Conservation (phyloP, 2,888 invertebrate genomes). For the Parnassius mnemosyne region DNA sequence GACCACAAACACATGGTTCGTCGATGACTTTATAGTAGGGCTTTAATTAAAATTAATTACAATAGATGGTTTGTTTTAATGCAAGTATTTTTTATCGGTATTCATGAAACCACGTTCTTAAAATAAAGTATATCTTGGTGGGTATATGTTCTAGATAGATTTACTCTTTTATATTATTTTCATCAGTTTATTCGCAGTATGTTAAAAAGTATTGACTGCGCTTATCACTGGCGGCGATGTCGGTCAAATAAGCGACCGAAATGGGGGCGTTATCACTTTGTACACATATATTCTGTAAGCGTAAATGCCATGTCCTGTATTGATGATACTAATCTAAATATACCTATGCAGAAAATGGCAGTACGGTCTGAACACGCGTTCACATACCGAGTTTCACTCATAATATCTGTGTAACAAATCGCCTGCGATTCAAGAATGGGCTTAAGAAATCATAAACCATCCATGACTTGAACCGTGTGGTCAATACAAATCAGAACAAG, state of each 20-base stretch:
- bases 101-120: background rate
- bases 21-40: no score
- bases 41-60: no score
- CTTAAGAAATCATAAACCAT: no score
- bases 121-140: background rate
- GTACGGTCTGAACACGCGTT: background rate
- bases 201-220: conserved; percentile 37
- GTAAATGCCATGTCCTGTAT: conserved; percentile 15
- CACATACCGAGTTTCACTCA: background rate
- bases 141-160: background rate
- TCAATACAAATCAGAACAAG: no score
- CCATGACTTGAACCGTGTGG: no score
- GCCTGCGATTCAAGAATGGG: no score
- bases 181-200: conserved; percentile 1
- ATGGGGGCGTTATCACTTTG: conserved; percentile 61
- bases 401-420: no score
- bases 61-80: no score
- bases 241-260: conserved; percentile 48
- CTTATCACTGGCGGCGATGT: conserved; percentile 51
- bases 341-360: background rate
- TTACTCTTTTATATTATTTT: background rate
- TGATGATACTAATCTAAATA: conserved; percentile 18
- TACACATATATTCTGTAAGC: conserved; percentile 25
- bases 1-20: no score
- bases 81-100: no score